Percentiles rank a stretch among this genome's conserved stretches.
These are phyloP conservation scores for Buteo buteo DNA, from an alignment of 2,113 vertebrate species.

Conservation along the genomic window DNA sequence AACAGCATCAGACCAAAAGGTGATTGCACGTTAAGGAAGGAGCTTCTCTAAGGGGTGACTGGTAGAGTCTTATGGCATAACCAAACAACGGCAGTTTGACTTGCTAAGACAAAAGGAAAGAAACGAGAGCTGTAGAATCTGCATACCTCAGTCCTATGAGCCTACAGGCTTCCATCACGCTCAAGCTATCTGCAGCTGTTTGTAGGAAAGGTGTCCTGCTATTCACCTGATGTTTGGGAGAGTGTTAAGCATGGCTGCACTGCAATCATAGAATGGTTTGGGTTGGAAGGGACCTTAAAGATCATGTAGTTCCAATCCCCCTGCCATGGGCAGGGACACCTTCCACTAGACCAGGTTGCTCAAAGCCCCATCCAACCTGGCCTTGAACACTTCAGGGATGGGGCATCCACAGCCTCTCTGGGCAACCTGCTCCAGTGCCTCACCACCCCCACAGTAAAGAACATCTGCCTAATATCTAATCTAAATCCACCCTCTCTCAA, in stretches of 20 bases:
- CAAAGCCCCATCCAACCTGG: too few species aligned
- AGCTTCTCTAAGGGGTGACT: background rate
- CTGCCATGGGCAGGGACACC: too few species aligned
- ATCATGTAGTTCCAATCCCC: too few species aligned
- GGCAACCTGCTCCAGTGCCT: too few species aligned
- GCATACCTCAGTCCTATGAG: background rate
- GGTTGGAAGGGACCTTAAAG: too few species aligned
- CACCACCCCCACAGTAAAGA: too few species aligned
- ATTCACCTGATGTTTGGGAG: background rate
- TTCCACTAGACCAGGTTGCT: too few species aligned
- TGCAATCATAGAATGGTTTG: background rate
- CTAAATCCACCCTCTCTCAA: too few species aligned
- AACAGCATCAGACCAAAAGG: background rate
- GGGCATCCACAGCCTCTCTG: too few species aligned
- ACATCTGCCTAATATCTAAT: too few species aligned
- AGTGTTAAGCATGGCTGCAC: background rate
- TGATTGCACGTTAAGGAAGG: background rate
- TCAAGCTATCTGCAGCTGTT: fast-evolving
- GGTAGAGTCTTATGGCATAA: background rate
- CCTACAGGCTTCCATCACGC: fast-evolving
- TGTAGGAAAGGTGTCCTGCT: background rate
- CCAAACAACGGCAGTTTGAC: background rate
- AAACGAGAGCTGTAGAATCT: background rate
- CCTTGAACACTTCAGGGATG: too few species aligned
- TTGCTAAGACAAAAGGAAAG: background rate